Evolutionary conservation across 2,797 vertebrate species (phyloP).

Genomic region (Melanotaenia maccullochi): DNA sequence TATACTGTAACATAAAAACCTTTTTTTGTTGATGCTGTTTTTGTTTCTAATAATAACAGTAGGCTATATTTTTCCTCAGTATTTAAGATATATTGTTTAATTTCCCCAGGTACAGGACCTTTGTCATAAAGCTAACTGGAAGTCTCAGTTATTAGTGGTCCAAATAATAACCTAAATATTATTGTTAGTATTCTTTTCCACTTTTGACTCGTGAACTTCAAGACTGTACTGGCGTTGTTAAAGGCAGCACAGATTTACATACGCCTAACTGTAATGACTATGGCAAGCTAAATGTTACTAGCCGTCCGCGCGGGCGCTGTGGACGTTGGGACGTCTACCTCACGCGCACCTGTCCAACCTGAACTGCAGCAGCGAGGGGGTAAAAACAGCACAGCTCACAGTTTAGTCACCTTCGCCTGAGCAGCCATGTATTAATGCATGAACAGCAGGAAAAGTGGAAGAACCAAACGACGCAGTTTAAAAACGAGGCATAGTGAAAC

Average conservation of each 20-base stretch:
- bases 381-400: conserved; percentile 14
- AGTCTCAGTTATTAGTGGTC: not conserved
- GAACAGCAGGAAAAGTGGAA: conserved; percentile 6
- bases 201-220: not conserved
- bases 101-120: not conserved
- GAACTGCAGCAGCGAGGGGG: conserved; percentile 53
- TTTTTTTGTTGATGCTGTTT: not conserved
- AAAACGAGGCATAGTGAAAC: not conserved
- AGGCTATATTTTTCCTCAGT: not conserved
- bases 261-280: not conserved
- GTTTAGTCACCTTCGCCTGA: conserved; percentile 51
- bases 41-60: not conserved
- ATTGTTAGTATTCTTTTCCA: not conserved
- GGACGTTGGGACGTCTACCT: conserved; percentile 22
- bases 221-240: not conserved
- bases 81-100: not conserved
- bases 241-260: not conserved
- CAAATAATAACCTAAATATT: not conserved
- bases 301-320: not conserved
- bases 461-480: conserved; percentile 1
- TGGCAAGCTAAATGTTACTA: not conserved
- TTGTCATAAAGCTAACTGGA: not conserved
- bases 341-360: conserved; percentile 64
- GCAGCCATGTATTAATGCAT: not conserved
- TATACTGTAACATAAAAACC: not conserved